Conservation (phyloP, 1,140 invertebrate genomes). For the Ips typographus region DNA sequence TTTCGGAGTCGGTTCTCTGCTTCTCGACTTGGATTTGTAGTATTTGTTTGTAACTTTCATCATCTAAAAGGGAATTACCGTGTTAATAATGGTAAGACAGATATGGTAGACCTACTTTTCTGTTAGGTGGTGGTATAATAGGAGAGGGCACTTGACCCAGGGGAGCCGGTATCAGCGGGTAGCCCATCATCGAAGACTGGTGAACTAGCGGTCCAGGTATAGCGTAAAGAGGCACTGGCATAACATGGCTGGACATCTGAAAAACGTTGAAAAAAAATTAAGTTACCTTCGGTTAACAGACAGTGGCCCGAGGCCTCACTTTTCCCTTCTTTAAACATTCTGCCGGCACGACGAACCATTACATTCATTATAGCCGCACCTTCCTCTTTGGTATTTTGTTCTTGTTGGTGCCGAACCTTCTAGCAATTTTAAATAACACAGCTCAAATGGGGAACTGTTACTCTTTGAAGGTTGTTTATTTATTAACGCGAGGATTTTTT, state of each 20-base stretch:
- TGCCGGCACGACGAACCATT: slow-evolving; percentile 12
- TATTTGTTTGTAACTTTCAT: slow-evolving; percentile 10
- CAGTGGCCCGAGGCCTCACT: background rate
- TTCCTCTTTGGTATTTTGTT: slow-evolving; percentile 11
- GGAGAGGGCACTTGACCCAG: slow-evolving; percentile 48
- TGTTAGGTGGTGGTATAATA: slow-evolving; percentile 42
- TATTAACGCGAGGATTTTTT: too few species aligned
- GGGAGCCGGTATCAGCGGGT: slow-evolving; percentile 48
- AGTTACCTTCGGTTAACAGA: too few species aligned
- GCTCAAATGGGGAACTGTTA: background rate
- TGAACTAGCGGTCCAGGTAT: slow-evolving; percentile 34
- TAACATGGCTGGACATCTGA: slow-evolving; percentile 32
- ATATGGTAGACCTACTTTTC: slow-evolving; percentile 26
- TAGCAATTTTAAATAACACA: background rate
- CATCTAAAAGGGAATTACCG: slow-evolving; percentile 17
- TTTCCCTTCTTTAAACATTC: slow-evolving; percentile 13
- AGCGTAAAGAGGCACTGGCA: slow-evolving; percentile 38
- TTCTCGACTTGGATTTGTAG: slow-evolving; percentile 29
- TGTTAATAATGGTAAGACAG: background rate
- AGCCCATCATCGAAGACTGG: slow-evolving; percentile 34
- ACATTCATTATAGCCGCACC: slow-evolving; percentile 12
- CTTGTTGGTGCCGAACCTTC: slow-evolving; percentile 5
- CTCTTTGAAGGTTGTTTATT: background rate
- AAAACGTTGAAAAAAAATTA: slow-evolving; percentile 13
- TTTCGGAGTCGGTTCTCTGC: slow-evolving; percentile 34